A percentile compares a stretch with the other conserved stretches of the same genome.
Conservation (phyloP, 2,888 invertebrate genomes). For the Sesia bembeciformis region DNA sequence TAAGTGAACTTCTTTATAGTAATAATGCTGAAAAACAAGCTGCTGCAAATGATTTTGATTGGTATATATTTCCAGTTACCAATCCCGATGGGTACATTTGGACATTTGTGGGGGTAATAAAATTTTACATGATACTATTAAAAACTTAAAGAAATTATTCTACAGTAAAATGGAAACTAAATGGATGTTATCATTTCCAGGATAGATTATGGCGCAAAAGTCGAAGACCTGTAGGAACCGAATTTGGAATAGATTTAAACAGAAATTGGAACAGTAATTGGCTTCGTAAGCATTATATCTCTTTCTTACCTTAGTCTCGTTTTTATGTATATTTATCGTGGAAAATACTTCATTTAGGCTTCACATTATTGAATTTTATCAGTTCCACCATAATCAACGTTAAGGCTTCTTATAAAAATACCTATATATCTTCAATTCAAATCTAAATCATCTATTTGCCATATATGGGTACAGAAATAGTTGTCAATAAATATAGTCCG, state of each 20-base stretch:
- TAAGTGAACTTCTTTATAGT: slow-evolving; percentile 76
- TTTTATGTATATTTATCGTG: too few species aligned
- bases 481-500: too few species aligned
- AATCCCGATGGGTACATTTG: slow-evolving; percentile 87
- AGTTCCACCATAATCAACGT: too few species aligned
- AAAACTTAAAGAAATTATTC: background rate
- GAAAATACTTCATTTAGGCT: too few species aligned
- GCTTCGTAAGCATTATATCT: slow-evolving; percentile 54
- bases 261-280: slow-evolving; percentile 84
- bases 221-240: slow-evolving; percentile 56
- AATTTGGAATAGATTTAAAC: slow-evolving; percentile 83
- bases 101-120: slow-evolving; percentile 73
- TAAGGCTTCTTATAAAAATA: too few species aligned
- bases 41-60: slow-evolving; percentile 76
- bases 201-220: slow-evolving; percentile 82
- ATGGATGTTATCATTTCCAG: slow-evolving; percentile 33
- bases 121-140: background rate
- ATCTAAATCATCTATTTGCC: too few species aligned
- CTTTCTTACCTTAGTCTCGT: too few species aligned
- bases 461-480: too few species aligned
- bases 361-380: too few species aligned
- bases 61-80: slow-evolving; percentile 82
- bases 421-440: too few species aligned
- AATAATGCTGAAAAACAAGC: slow-evolving; percentile 46
- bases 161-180: background rate